Percentiles rank a stretch among this genome's conserved stretches.
Evolutionary conservation across 2,888 invertebrate genomes (phyloP).

Genomic region (Synergus umbraculus): DNA sequence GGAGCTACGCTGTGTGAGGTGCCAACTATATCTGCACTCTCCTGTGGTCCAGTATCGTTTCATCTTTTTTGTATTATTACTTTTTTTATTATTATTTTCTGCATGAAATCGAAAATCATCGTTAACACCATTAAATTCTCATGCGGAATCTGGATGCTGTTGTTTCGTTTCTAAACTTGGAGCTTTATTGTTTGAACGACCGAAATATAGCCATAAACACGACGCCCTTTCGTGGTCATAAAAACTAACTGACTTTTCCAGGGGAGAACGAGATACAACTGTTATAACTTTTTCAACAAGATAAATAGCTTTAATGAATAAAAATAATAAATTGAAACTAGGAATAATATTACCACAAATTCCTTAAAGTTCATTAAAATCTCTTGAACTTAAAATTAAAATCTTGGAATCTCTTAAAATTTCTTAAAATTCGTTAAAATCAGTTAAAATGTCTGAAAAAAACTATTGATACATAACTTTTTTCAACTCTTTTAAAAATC

Average conservation of each 20-base stretch:
- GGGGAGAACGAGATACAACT: not conserved
- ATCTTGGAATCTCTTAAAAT: too few species aligned
- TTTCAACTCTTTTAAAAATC: too few species aligned
- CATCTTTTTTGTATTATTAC: not conserved
- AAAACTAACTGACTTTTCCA: conserved; percentile 1
- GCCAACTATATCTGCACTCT: conserved; percentile 23
- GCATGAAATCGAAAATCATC: conserved; percentile 10
- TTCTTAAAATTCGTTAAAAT: too few species aligned
- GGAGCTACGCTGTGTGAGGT: conserved; percentile 6
- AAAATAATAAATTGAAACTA: not conserved
- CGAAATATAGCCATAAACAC: conserved; percentile 28
- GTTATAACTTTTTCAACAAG: not conserved
- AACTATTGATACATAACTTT: too few species aligned
- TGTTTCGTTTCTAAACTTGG: not conserved
- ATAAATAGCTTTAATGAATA: not conserved
- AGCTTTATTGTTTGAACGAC: not conserved
- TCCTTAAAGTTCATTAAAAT: too few species aligned
- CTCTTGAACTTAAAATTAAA: too few species aligned
- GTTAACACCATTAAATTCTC: not conserved
- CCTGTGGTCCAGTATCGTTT: not conserved
- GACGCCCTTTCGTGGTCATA: not conserved
- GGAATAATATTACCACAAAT: not conserved
- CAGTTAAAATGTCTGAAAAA: too few species aligned
- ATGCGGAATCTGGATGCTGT: not conserved
- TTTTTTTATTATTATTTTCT: not conserved